Conservation (phyloP, 2,797 vertebrate species). For the Bucorvus abyssinicus region DNA sequence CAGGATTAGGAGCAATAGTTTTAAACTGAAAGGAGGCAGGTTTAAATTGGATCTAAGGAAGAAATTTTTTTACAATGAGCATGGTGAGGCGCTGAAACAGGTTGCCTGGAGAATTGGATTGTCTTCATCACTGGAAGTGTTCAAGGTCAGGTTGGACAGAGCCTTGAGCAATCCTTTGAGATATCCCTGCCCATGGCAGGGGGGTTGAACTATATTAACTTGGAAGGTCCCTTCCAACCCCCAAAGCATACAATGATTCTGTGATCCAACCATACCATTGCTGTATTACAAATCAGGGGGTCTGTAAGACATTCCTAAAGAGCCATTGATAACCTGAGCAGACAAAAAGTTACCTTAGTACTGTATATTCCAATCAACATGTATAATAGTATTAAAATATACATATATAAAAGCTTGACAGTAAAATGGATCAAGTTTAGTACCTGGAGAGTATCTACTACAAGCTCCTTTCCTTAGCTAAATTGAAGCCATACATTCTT, state of each 20-base stretch:
- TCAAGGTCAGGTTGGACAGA: not conserved
- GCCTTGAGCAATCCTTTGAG: not conserved
- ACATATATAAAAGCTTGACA: not conserved
- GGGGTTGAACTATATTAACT: not conserved
- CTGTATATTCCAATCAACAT: not conserved
- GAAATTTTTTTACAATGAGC: too few species aligned
- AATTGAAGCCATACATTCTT: not conserved
- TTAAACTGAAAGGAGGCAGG: not conserved
- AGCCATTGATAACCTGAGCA: not conserved
- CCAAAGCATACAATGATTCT: not conserved
- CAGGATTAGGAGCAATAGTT: too few species aligned
- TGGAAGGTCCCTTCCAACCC: not conserved
- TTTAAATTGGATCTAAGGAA: not conserved
- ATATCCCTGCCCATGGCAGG: not conserved
- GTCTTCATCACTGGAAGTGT: not conserved
- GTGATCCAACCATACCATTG: not conserved
- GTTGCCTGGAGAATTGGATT: too few species aligned
- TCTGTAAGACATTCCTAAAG: not conserved
- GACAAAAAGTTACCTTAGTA: not conserved
- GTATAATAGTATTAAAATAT: not conserved
- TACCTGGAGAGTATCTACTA: not conserved
- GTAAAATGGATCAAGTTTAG: not conserved
- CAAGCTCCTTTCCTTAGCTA: not conserved
- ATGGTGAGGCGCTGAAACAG: too few species aligned
- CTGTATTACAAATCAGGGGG: not conserved